Base-by-base conservation (phyloP, 2,888 invertebrate genomes). In the Arrhopalites spinosus region DNA sequence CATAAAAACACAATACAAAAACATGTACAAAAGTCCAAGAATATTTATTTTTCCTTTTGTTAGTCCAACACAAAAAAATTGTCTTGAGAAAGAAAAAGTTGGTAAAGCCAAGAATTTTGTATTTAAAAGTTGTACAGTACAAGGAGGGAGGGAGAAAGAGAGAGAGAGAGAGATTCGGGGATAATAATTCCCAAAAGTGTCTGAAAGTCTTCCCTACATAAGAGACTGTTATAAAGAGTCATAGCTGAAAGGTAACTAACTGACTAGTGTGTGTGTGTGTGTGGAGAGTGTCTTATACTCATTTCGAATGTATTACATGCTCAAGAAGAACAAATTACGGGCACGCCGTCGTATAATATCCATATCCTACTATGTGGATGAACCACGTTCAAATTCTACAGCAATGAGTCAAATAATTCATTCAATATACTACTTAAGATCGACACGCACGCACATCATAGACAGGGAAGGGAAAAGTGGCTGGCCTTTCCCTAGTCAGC, bases 371-470 rank as follows among this genome's bases (percentile, higher is more conserved):
- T 47, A 13, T 61, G 23, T 25, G 43, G 47, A 73, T 47, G 61
- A 47, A 50, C 45, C 63, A 64, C 30, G 56, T 66, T 64, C 47
- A 56, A 15, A 30, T 64, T 63, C 74, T 61, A 29, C 68, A 70
- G 56, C 77, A 74, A 79, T 76, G 74, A 77, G 76, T 76, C 77
- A 61, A 77, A 79, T 79, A 76, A 77, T 79, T 79, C 79, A 79
- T 79, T 76, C 76, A 76, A 25, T 29, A 13, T 20, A 50, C 30
- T 45, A 47, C 2, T 17, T 13, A 17, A 47, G 2, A 47, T 13
- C 1, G 47, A 7, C n/a, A 47, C 15, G 47, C 53, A 56, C 53
- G 53, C 53, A 27, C 59, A 27, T 25, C 25, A 50, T 50, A 50
- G 29, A 11, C 13, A 25, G 47, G 5, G 15, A 53, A 53, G 25